Evolutionary conservation across 1,140 invertebrate genomes (phyloP), one percentile per base, ranked within the genome.

Genomic region (Pollicipes pollicipes): DNA sequence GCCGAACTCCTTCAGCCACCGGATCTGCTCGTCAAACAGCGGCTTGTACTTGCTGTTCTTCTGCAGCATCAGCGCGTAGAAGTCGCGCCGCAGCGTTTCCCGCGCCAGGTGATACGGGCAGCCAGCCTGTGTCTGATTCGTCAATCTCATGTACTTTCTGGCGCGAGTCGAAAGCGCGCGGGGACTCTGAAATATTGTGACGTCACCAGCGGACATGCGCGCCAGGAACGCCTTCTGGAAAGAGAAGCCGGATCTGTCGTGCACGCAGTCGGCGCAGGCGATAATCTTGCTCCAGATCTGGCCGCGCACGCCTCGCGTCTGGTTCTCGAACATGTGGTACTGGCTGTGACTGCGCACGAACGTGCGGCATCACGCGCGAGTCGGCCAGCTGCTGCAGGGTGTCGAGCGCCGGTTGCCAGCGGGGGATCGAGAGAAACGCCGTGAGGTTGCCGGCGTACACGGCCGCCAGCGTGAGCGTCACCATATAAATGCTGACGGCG

Each of bases 301-400:
- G 8, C 45, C 45, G 45, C 45, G 45, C 6, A 24, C 45, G 13
- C 6, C 45, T 10, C 2, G 2, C 10, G 45, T 58, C 45, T 58
- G 45, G 45, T 58, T 58, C 45, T 58, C 13, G 45, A 58, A 58
- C 45, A 58, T 6, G 45, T 58, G 45, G 45, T 21, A 58, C 45
- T 58, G 45, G 45, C 45, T 58, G 45, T 58, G 45, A 21, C 45
- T 21, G 45, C 45, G 45, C 45, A 58, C 45, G 13, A n/a, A 58
- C 45, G 45, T 58, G 45, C 45, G 45, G 45, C 45, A 21, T 10
- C 45, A 58, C 45, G 17, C 2, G 13, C 17, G 45, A 58, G 64
- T 66, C 64, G n/a, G 64, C 64, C 64, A 66, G 64, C 64, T 66
- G 64, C 28, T 66, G n/a, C n/a, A 66, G 28, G n/a, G 64, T 28